These are phyloP conservation scores for Numenius phaeopus DNA, from an alignment of 2,797 vertebrate genomes.

Conservation along the genomic window DNA sequence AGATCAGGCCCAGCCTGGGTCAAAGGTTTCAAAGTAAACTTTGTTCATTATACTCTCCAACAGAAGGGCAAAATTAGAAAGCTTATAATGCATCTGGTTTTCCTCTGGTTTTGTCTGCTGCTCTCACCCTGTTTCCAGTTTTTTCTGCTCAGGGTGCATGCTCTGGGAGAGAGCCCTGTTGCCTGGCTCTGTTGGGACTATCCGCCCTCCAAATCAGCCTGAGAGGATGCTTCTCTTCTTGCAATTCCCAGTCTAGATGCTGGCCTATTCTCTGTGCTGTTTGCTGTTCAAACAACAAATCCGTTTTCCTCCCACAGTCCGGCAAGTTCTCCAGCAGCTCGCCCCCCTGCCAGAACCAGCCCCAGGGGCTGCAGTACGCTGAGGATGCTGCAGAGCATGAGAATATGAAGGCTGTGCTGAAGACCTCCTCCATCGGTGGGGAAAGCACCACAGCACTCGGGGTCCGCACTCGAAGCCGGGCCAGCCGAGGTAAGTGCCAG, in stretches of 20 bases:
- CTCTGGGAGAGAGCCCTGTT: not conserved
- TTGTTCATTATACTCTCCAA: not conserved
- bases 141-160: not conserved
- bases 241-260: accelerated
- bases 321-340: slow-evolving; percentile 90
- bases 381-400: slow-evolving; percentile 93
- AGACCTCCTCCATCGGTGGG: slow-evolving; percentile 75
- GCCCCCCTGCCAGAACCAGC: slow-evolving; percentile 77
- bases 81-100: not conserved
- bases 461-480: slow-evolving; percentile 86
- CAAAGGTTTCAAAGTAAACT: not conserved
- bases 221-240: not conserved
- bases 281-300: not conserved
- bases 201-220: not conserved
- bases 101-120: not conserved
- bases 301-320: slow-evolving; percentile 77
- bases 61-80: not conserved
- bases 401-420: slow-evolving; percentile 96
- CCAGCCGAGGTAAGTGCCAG: slow-evolving; percentile 81
- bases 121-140: not conserved
- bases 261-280: not conserved
- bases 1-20: not conserved
- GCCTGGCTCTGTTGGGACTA: not conserved
- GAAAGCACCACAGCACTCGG: slow-evolving; percentile 84
- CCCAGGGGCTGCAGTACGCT: slow-evolving; percentile 85